Percentiles rank a stretch among this genome's conserved stretches.
Evolutionary conservation across 2,888 invertebrate species (phyloP).

Genomic region (Eremobia ochroleuca): DNA sequence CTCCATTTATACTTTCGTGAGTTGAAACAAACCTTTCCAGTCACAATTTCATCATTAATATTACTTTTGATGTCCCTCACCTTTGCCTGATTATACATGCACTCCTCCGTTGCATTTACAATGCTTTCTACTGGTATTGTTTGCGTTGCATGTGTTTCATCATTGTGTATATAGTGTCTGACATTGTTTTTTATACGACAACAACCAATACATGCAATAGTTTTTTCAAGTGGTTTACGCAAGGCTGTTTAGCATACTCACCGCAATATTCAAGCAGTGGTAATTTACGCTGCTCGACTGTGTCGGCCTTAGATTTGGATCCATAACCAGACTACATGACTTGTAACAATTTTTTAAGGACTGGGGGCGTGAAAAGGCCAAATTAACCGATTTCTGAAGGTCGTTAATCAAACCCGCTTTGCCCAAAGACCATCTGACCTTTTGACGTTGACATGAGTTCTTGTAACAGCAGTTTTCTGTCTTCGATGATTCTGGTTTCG

Average conservation of each 20-base stretch:
- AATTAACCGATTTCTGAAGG: neutral
- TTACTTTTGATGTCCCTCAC: slow-evolving; percentile 31
- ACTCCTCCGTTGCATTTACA: slow-evolving; percentile 40
- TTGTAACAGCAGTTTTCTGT: neutral
- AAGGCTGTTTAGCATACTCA: slow-evolving; percentile 27
- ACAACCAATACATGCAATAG: slow-evolving; percentile 19
- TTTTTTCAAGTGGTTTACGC: slow-evolving; percentile 29
- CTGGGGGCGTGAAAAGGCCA: neutral
- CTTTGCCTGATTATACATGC: slow-evolving; percentile 42
- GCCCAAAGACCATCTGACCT: neutral
- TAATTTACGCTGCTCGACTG: neutral
- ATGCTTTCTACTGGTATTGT: slow-evolving; percentile 47
- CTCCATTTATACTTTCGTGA: too few species aligned
- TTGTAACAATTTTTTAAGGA: neutral
- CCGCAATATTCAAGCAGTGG: neutral
- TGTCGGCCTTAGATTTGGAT: neutral
- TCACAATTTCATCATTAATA: slow-evolving; percentile 28
- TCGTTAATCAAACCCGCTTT: neutral
- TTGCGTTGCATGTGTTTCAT: slow-evolving; percentile 44
- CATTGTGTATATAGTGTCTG: slow-evolving; percentile 35
- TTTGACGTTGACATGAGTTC: neutral
- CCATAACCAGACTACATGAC: neutral
- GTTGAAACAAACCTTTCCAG: neutral
- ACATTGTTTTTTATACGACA: slow-evolving; percentile 29
- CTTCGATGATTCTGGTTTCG: neutral